Conservation (phyloP, 2,113 vertebrate genomes). For the Pyxicephalus adspersus region DNA sequence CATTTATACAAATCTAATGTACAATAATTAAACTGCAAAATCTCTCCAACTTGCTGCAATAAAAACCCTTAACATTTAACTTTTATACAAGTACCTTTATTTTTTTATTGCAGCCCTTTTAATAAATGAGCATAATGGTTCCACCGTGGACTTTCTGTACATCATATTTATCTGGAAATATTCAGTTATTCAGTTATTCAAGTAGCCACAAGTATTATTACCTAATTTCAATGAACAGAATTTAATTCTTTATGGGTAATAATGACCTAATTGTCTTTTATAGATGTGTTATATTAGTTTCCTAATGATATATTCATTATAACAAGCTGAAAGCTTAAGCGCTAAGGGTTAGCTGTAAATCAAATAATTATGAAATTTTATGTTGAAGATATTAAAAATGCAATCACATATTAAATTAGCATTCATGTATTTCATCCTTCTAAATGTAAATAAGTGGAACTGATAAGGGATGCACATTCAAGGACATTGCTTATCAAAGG, state of each 20-base stretch:
- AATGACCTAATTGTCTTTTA: conserved; percentile 3
- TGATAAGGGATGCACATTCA: background rate
- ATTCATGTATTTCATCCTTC: background rate
- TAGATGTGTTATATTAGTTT: background rate
- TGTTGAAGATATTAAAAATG: background rate
- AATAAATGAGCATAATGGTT: conserved; percentile 15
- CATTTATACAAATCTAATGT: conserved; percentile 50
- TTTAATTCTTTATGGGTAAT: conserved; percentile 1
- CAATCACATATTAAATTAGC: background rate
- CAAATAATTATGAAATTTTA: background rate
- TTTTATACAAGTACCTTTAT: conserved; percentile 27
- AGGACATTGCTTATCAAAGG: background rate
- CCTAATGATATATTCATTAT: background rate
- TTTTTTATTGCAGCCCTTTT: conserved; percentile 17
- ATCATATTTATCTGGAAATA: background rate
- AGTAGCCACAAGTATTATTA: conserved; percentile 12
- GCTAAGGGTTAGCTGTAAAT: background rate
- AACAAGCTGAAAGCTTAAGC: background rate
- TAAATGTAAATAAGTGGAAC: background rate
- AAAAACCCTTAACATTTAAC: conserved; percentile 11
- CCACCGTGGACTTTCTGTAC: background rate
- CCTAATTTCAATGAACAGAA: background rate
- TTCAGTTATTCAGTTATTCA: too few relatives aligned
- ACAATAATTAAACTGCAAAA: conserved; percentile 45
- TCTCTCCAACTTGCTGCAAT: conserved; percentile 7